Conservation (phyloP, 2,113 vertebrate genomes). For the Microtus oregoni region DNA sequence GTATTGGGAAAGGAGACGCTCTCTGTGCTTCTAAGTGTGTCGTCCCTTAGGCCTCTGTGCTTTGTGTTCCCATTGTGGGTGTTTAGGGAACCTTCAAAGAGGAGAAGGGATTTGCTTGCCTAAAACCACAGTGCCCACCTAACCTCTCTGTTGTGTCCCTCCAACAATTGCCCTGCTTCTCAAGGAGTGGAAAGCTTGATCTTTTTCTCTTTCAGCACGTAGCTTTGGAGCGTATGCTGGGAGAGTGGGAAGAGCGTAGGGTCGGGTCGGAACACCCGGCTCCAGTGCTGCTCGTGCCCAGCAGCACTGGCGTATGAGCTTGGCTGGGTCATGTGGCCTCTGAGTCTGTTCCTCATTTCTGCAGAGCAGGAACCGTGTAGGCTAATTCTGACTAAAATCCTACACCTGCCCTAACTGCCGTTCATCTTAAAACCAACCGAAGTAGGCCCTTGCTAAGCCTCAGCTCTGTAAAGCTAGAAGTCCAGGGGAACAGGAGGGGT, state of each 20-base stretch:
- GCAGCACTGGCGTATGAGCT: not conserved
- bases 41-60: constrained; percentile 68
- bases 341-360: constrained; percentile 54
- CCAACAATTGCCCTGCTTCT: constrained; percentile 29
- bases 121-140: constrained; percentile 2
- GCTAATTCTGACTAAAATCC: not conserved
- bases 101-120: constrained; percentile 51
- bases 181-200: not conserved
- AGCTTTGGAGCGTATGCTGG: constrained; percentile 38
- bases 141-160: not conserved
- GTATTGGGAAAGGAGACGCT: constrained; percentile 25
- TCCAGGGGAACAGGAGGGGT: not conserved
- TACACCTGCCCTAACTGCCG: not conserved
- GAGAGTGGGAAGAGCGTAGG: constrained; percentile 13
- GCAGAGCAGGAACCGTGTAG: constrained; percentile 27
- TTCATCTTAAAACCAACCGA: constrained; percentile 16
- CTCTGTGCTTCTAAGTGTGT: constrained; percentile 77
- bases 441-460: not conserved
- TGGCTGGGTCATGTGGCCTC: not conserved
- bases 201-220: constrained; percentile 59
- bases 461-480: not conserved
- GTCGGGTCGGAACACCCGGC: not conserved
- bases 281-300: not conserved
- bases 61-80: constrained; percentile 67
- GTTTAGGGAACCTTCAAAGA: constrained; percentile 48